Conservation (phyloP, 2,888 invertebrate genomes). For the Glyphotaelius pellucidus region DNA sequence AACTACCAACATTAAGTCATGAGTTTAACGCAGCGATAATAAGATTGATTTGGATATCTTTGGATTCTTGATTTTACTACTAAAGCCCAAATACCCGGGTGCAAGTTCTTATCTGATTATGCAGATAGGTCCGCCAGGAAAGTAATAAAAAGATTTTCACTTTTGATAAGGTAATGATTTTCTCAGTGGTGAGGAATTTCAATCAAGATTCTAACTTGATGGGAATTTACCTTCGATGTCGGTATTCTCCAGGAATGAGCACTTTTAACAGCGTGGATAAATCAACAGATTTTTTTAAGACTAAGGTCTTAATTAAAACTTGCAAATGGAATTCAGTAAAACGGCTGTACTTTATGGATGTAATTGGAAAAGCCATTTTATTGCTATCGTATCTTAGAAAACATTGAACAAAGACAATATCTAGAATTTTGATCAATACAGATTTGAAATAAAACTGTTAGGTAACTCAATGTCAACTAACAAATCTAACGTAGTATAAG, state of each 20-base stretch:
- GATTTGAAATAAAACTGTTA: no score
- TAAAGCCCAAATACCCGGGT: background rate
- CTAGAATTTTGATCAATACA: background rate
- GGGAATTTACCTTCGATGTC: conserved; percentile 32
- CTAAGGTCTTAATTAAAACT: background rate
- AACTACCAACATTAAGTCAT: no score
- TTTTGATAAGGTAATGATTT: conserved; percentile 38
- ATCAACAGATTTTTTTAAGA: background rate
- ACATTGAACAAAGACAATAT: background rate
- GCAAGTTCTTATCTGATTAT: background rate
- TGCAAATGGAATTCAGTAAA: background rate
- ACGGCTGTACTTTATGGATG: background rate
- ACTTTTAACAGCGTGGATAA: background rate
- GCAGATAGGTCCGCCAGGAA: background rate
- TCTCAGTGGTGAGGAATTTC: conserved; percentile 17
- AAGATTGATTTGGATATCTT: background rate
- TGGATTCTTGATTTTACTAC: background rate
- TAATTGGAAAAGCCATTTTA: background rate
- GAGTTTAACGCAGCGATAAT: background rate
- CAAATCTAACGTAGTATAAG: no score
- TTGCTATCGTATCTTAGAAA: background rate
- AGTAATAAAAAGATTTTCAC: background rate
- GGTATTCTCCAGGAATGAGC: background rate
- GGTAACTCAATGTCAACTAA: no score
- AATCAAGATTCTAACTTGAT: conserved; percentile 8